Evolutionary conservation across 2,113 vertebrate genomes (phyloP).

Genomic region (Rynchops niger): DNA sequence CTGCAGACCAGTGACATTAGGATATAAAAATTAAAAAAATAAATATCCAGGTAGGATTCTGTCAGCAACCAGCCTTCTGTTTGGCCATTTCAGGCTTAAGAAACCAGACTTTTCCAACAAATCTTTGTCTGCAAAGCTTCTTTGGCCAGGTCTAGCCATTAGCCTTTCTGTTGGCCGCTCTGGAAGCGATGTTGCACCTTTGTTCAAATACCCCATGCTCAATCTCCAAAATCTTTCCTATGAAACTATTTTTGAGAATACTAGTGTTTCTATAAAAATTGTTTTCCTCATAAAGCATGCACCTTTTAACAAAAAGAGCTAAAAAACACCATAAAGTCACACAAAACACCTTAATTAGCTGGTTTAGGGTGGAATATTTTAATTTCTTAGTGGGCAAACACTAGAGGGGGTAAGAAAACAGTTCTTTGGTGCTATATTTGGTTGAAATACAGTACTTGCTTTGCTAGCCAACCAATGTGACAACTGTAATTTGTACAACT

Average conservation of each 20-base stretch:
- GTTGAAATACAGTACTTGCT: neutral
- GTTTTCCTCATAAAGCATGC: neutral
- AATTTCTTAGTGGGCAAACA: neutral
- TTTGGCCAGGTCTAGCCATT: neutral
- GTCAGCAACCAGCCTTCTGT: neutral
- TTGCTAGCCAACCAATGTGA: neutral
- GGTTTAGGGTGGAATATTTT: neutral
- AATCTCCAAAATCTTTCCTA: neutral
- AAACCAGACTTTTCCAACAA: neutral
- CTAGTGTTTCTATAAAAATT: neutral
- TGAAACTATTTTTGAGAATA: neutral
- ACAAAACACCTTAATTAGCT: neutral
- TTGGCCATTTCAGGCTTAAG: neutral
- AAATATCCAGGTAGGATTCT: neutral
- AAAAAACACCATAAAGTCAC: neutral
- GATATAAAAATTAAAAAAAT: neutral
- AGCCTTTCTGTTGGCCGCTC: neutral
- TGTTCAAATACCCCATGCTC: neutral
- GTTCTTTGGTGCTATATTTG: neutral
- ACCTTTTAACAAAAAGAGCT: neutral
- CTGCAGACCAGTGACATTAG: fast-evolving
- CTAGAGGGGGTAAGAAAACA: neutral
- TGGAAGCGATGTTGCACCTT: neutral
- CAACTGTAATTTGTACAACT: neutral
- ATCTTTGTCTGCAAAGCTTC: neutral